Conservation (phyloP, 30 jellyfish, hydroid and myxozoan genomes). For the Clytia hemisphaerica region DNA sequence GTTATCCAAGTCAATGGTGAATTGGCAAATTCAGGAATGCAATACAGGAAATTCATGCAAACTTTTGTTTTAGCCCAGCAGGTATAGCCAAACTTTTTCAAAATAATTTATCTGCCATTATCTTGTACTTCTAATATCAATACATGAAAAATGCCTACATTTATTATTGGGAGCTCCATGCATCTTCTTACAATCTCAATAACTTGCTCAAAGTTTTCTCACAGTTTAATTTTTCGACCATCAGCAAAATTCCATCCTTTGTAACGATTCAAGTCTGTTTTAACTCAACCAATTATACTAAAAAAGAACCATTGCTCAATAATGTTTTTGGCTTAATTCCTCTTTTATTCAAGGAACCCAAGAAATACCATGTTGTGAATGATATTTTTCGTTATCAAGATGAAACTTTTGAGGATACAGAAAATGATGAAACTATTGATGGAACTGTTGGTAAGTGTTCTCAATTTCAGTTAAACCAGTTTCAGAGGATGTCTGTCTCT, state of each 20-base stretch:
- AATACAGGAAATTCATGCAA: slow-evolving; percentile 78
- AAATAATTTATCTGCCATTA: not conserved
- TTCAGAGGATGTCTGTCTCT: not conserved
- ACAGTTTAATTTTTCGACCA: too few species aligned
- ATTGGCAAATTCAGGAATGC: slow-evolving; percentile 70
- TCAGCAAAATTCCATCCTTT: too few species aligned
- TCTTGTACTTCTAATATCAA: too few species aligned
- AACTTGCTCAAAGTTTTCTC: too few species aligned
- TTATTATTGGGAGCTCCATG: too few species aligned
- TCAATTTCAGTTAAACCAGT: not conserved
- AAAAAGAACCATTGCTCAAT: too few species aligned
- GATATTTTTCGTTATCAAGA: slow-evolving; percentile 92
- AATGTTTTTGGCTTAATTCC: too few species aligned
- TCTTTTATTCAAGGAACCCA: slow-evolving; percentile 50
- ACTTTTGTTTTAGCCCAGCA: slow-evolving; percentile 85
- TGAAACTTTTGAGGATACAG: slow-evolving; percentile 76
- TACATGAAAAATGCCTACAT: too few species aligned
- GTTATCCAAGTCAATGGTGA: slow-evolving; percentile 91
- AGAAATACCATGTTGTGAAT: slow-evolving; percentile 63
- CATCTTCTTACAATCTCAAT: too few species aligned
- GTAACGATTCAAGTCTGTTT: too few species aligned
- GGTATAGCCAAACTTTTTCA: slow-evolving; percentile 23
- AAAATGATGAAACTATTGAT: slow-evolving; percentile 58
- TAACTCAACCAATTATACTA: too few species aligned
- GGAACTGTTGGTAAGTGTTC: slow-evolving; percentile 41